Evolutionary conservation across 2,113 vertebrate genomes (phyloP), one percentile per base, ranked within the genome.

Genomic region (Lampris megalopsis): DNA sequence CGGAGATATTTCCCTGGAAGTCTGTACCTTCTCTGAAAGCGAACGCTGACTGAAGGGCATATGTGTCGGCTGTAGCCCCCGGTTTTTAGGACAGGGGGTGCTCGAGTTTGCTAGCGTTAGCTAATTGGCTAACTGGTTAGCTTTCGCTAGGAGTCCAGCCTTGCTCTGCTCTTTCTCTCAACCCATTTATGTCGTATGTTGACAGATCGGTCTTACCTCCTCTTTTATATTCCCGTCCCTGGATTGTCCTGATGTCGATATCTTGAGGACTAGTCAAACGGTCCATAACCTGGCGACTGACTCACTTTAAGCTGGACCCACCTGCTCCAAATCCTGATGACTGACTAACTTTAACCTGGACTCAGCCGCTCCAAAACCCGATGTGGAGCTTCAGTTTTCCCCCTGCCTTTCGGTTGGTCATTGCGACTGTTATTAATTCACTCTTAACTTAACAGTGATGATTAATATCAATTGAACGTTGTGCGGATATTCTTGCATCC

Each of bases 51-150:
- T 24, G 24, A 24, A 24, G 24, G 24, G 24, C 24, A 24, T 24
- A 24, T 24, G 24, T 24, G 24, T 24, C 24, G 24, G 24, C 24
- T 24, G 24, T 24, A 24, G 24, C 24, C 24, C 24, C 24, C 24
- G 24, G 24, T 24, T 24, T 24, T 24, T 24, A 24, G 24, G 24
- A 24, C 24, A 24, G 24, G 24, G 24, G 24, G 24, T 43, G 53
- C 3, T 50, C 11, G 11, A 57, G 79, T 71, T 80, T 82, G 58
- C 63, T 50, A 8, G 6, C 53, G 2, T 58, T 68, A 79, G 88
- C 88, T 68, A 56, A 61, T 35, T 63, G 63, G 63, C 72, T 82
- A 82, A 78, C 85, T 80, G 61, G 49, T 67, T 57, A 54, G 61
- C 70, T 69, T 58, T 58, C 65, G 49, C 70, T 57, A 54, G 61